Conservation (phyloP, 2,797 vertebrate species). For the Graptemys geographica region DNA sequence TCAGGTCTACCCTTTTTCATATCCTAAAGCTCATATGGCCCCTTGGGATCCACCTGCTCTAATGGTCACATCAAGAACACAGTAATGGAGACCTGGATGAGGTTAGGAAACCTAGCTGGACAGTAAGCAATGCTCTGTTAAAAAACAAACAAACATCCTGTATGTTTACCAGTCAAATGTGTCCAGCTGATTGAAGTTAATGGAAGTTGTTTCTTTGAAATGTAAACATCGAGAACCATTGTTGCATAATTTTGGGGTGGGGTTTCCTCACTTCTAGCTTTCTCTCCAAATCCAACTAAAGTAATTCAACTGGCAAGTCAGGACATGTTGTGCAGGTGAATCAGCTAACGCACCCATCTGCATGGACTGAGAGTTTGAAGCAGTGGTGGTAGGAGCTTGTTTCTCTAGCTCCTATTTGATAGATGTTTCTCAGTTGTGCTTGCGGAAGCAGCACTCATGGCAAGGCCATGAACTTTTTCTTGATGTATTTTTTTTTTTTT, state of each 20-base stretch:
- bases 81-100: not conserved
- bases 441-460: not conserved
- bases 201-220: not conserved
- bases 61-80: not conserved
- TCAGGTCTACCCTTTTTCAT: not conserved
- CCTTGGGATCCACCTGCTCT: not conserved
- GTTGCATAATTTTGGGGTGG: not conserved
- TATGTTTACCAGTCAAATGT: not conserved
- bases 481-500: slow-evolving; percentile 24
- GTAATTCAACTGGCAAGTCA: slow-evolving; percentile 33
- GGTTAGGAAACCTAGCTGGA: not conserved
- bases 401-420: slow-evolving; percentile 21
- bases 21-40: not conserved
- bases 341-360: slow-evolving; percentile 14
- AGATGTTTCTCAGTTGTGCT: not conserved
- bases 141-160: not conserved
- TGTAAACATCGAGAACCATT: not conserved
- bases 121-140: not conserved
- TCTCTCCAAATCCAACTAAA: slow-evolving; percentile 25
- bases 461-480: slow-evolving; percentile 59
- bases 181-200: not conserved
- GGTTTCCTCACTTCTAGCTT: not conserved
- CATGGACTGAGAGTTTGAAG: not conserved
- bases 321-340: not conserved
- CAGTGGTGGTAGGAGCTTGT: not conserved